Percentiles rank a stretch among this genome's conserved stretches.
Evolutionary conservation across 2,113 vertebrate genomes (phyloP).

Genomic region (Indicator indicator): DNA sequence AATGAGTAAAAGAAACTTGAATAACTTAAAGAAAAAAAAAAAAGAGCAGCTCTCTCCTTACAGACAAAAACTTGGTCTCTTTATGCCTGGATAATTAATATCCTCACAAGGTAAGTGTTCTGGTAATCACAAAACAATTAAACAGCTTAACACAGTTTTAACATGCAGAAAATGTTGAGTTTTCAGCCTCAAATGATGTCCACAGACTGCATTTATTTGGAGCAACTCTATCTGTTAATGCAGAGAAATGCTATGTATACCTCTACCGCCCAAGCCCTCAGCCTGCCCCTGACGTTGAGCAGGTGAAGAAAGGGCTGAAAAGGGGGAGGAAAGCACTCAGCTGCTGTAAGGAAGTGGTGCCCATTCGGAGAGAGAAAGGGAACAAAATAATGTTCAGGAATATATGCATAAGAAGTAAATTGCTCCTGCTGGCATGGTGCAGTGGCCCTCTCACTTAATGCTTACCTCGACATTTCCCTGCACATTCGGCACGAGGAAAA

Average conservation of each 20-base stretch:
- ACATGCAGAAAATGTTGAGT: background rate
- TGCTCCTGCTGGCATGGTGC: background rate
- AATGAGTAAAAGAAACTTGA: slow-evolving; percentile 73
- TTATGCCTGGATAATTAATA: slow-evolving; percentile 64
- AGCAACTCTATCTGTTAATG: background rate
- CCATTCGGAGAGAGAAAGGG: slow-evolving; percentile 26
- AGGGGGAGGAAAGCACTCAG: background rate
- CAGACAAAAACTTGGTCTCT: slow-evolving; percentile 41
- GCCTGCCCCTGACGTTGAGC: background rate
- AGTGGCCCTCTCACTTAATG: slow-evolving; percentile 65
- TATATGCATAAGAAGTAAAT: slow-evolving; percentile 51
- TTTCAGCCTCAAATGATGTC: background rate
- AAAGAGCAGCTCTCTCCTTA: slow-evolving; percentile 18
- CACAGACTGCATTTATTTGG: background rate
- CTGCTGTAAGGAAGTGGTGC: background rate
- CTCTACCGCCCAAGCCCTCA: background rate
- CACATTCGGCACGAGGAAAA: slow-evolving; percentile 61
- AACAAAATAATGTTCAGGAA: slow-evolving; percentile 21
- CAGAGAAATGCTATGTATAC: background rate
- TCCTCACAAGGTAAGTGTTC: slow-evolving; percentile 54
- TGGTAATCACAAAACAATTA: slow-evolving; percentile 65
- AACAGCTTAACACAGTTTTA: slow-evolving; percentile 43
- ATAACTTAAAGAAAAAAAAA: slow-evolving; percentile 45
- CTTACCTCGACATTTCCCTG: slow-evolving; percentile 56
- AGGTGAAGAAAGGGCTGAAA: slow-evolving; percentile 31